Conservation (phyloP, 2,113 vertebrate genomes). For the Pitta sordida region DNA sequence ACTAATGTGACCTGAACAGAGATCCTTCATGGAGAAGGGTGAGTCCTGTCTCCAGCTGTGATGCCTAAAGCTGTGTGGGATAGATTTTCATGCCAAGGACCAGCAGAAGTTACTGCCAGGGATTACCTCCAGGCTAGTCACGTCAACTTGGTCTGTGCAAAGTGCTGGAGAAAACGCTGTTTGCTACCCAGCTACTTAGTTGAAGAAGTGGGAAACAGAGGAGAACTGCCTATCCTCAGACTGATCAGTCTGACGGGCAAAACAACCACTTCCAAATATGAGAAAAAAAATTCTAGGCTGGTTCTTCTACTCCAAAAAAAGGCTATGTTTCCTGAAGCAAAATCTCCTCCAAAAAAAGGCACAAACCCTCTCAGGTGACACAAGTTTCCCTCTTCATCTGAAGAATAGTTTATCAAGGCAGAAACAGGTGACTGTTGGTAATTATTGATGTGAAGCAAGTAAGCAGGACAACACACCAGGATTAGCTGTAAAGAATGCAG, state of each 20-base stretch:
- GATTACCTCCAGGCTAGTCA: no score
- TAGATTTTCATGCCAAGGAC: no score
- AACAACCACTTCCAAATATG: neutral
- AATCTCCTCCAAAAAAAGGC: neutral
- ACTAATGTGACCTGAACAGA: neutral
- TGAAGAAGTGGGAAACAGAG: no score
- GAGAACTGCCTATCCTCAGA: neutral
- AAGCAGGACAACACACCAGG: neutral
- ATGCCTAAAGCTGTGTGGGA: no score
- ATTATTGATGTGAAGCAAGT: neutral
- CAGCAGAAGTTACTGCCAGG: no score
- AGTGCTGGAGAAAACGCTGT: no score
- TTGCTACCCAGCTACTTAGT: no score
- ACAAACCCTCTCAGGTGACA: neutral
- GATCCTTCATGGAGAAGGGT: no score
- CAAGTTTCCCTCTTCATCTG: neutral
- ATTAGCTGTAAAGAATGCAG: neutral
- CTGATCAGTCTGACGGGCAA: neutral
- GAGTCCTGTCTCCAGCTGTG: no score
- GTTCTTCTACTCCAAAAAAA: neutral
- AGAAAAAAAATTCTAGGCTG: neutral
- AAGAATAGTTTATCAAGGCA: neutral
- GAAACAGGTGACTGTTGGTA: neutral
- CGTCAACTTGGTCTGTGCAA: no score
- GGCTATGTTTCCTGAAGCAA: fast-evolving